Conservation (phyloP, 2,797 vertebrate genomes). For the Paguma larvata region DNA sequence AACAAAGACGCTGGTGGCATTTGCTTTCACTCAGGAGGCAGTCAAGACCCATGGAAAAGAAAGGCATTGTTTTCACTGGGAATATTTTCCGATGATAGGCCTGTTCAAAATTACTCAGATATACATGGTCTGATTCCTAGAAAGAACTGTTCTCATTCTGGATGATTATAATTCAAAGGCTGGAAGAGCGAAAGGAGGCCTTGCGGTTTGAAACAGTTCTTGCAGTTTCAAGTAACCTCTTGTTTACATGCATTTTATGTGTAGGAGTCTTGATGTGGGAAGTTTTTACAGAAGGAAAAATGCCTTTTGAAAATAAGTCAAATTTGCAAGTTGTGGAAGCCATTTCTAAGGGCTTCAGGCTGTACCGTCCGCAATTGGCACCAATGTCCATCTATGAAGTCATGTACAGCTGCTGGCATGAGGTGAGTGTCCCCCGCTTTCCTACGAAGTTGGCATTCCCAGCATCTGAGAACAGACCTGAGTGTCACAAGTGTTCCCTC, state of each 20-base stretch:
- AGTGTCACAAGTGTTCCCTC: background rate
- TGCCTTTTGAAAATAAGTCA: conserved; percentile 91
- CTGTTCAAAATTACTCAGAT: background rate
- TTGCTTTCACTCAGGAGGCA: background rate
- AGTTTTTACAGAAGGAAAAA: conserved; percentile 93
- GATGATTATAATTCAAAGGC: background rate
- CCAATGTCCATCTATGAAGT: conserved; percentile 89
- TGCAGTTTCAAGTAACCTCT: background rate
- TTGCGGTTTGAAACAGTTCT: conserved; percentile 33
- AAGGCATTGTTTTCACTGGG: background rate
- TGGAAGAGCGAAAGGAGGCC: background rate
- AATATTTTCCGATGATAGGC: background rate
- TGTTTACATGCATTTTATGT: conserved; percentile 61
- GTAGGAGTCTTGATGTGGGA: conserved; percentile 96
- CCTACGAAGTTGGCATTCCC: background rate
- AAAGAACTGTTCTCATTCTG: background rate
- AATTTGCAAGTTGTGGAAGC: conserved; percentile 92
- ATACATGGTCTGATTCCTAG: background rate
- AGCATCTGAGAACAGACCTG: background rate
- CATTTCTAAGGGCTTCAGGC: conserved; percentile 92
- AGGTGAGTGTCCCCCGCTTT: conserved; percentile 86
- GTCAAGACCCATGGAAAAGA: background rate
- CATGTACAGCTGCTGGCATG: conserved; percentile 96
- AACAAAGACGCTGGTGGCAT: background rate
- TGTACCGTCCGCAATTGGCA: conserved; percentile 91